These are phyloP conservation scores for Xiphophorus hellerii DNA, from an alignment of 2,113 vertebrate genomes.

Conservation along the genomic window DNA sequence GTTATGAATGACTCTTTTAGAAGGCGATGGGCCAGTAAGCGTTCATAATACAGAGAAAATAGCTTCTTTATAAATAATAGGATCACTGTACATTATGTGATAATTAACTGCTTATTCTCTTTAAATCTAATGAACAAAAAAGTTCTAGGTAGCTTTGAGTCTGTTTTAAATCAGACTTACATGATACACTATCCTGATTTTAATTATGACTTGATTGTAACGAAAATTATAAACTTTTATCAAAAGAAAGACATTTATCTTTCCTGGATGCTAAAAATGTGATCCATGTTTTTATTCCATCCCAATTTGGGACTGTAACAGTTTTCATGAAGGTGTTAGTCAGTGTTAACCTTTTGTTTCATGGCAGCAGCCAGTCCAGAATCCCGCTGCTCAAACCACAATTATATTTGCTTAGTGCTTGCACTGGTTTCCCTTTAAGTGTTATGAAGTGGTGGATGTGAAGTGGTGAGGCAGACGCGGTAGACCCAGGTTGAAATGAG, in stretches of 20 bases:
- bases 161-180: not conserved
- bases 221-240: not conserved
- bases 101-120: not conserved
- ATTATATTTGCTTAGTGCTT: not conserved
- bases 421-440: not conserved
- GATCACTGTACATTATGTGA: not conserved
- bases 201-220: no score
- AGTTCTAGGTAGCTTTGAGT: not conserved
- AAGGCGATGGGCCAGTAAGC: not conserved
- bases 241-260: not conserved
- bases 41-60: not conserved
- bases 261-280: not conserved
- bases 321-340: not conserved
- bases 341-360: not conserved
- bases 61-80: not conserved
- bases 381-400: no score
- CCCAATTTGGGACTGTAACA: not conserved
- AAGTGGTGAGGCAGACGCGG: no score
- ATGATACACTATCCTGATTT: no score
- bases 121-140: not conserved
- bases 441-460: no score
- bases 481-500: no score
- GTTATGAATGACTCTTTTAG: constrained; percentile 8
- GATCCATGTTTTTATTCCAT: not conserved
- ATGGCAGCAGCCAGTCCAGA: not conserved